Evolutionary conservation across 2,797 vertebrate genomes (phyloP).

Genomic region (Naso thynnoides): DNA sequence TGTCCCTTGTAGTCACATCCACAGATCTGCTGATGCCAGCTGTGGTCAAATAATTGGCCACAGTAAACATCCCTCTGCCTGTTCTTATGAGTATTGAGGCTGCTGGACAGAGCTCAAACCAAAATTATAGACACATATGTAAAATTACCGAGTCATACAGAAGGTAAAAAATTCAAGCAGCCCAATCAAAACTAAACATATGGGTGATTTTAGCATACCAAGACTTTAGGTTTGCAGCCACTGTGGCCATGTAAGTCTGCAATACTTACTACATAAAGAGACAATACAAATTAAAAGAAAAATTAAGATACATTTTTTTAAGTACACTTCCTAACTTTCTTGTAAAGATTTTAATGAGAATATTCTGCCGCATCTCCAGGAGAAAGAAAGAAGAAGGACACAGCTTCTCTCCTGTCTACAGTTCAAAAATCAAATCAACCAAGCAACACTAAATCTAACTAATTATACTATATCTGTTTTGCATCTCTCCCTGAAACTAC

Average conservation of each 20-base stretch:
- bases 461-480: neutral
- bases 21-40: constrained; percentile 34
- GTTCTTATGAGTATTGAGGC: constrained; percentile 2
- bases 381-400: neutral
- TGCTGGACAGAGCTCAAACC: constrained; percentile 23
- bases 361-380: no score
- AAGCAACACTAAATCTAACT: neutral
- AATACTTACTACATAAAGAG: no score
- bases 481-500: no score
- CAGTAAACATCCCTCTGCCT: constrained; percentile 10
- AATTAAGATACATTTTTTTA: no score
- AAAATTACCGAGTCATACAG: constrained; percentile 12
- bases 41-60: constrained; percentile 46
- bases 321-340: no score
- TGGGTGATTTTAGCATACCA: no score
- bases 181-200: no score
- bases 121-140: constrained; percentile 1
- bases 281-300: no score
- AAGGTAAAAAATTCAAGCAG: neutral
- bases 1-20: constrained; percentile 45
- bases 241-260: no score
- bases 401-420: neutral
- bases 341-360: no score
- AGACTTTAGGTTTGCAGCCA: no score
- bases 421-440: neutral